A percentile compares a stretch with the other conserved stretches of the same genome.
Conservation (phyloP, 1,140 invertebrate species). For the Euwallacea fornicatus region DNA sequence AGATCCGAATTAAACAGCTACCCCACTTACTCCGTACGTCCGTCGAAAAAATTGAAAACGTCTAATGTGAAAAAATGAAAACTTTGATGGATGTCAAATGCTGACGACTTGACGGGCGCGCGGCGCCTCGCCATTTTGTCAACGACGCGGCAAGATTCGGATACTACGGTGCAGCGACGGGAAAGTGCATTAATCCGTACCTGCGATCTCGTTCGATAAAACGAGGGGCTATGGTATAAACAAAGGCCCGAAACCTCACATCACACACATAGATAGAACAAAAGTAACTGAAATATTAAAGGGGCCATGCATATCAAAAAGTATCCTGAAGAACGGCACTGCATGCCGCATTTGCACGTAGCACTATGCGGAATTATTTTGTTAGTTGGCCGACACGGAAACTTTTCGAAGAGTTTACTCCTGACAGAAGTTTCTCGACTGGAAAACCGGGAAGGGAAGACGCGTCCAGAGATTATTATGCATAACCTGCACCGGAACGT, state of each 20-base stretch:
- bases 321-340: conserved; percentile 27
- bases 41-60: background rate
- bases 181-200: too few species aligned
- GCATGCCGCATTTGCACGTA: conserved; percentile 31
- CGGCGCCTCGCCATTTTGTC: too few species aligned
- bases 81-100: too few species aligned
- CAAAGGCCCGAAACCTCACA: too few species aligned
- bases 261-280: background rate
- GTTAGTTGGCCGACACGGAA: conserved; percentile 35
- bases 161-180: too few species aligned
- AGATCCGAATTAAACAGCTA: too few species aligned
- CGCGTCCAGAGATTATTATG: conserved; percentile 20
- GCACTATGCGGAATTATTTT: conserved; percentile 34
- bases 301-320: conserved; percentile 44
- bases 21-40: too few species aligned
- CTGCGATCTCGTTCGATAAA: too few species aligned
- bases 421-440: conserved; percentile 9
- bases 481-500: conserved; percentile 19
- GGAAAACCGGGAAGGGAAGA: conserved; percentile 12
- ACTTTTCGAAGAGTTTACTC: conserved; percentile 26
- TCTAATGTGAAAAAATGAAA: too few species aligned
- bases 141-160: too few species aligned
- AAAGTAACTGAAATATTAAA: conserved; percentile 42
- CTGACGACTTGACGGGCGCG: too few species aligned
- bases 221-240: too few species aligned